Base-by-base conservation (phyloP, 2,113 vertebrate genomes). In the Limanda limanda region DNA sequence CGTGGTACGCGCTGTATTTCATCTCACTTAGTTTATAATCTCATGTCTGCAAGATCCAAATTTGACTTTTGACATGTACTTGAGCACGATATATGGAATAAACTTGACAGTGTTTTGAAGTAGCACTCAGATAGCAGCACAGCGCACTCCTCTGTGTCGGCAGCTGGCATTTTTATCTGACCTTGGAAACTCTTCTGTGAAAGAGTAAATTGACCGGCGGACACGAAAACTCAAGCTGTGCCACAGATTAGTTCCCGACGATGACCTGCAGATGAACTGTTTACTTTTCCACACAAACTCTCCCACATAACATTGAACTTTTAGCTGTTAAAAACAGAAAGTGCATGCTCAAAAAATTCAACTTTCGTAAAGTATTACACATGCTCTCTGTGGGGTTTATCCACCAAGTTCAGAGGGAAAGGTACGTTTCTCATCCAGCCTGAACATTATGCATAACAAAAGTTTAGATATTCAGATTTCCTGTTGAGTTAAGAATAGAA, bases 181-280 rank as follows among this genome's bases (percentile, higher is more conserved):
- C 81, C 81, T 74, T 74, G 63, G 65, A 72, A 90, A 69, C 73
- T 47, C 31, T 57, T 70, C 71, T 48, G 52, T 78, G 51, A 77
- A 88, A 85, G 68, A 87, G 74, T 74, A 69, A 83, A 81, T 74
- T 84, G 64, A 80, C 75, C 27, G 27, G 54, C 11, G 2, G 89
- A 81, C 59, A 74, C 18, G 47, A 78, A 66, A 67, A 67, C 62
- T 51, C 23, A 70, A 13, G 70, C 61, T 56, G n/a, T 70, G 56
- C 24, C 54, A 67, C 45, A 66, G 8, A 61, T 45, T 55, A 67
- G 59, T 68, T 65, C 47, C 42, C 23, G 40, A 54, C 55, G 54
- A 37, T 82, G 64, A 79, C 67, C 74, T 62, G 12, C 21, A 3
- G 56, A 61, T 79, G 68, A 85, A 72, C 80, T 59, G 68, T 82